Percentiles rank a stretch among this genome's conserved stretches.
These are phyloP conservation scores for Odontocerum albicorne DNA, from an alignment of 2,888 invertebrate species.

Conservation along the genomic window DNA sequence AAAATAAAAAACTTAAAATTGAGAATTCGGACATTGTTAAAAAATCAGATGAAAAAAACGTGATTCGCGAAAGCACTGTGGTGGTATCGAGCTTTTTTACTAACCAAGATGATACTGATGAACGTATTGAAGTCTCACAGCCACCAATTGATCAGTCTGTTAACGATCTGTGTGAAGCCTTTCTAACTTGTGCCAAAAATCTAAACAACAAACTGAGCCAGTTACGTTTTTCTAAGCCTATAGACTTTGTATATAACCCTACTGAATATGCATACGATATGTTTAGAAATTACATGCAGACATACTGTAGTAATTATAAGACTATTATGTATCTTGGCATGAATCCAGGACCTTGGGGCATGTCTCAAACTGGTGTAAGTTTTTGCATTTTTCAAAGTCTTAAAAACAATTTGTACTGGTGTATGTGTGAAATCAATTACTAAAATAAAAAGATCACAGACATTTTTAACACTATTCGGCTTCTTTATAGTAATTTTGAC, in stretches of 20 bases:
- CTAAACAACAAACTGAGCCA: slow-evolving; percentile 51
- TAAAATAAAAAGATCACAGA: no score
- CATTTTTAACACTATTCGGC: no score
- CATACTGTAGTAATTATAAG: slow-evolving; percentile 68
- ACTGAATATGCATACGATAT: slow-evolving; percentile 80
- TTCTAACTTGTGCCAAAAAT: slow-evolving; percentile 40
- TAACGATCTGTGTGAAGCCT: background rate
- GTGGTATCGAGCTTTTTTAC: slow-evolving; percentile 8
- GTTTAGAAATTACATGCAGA: slow-evolving; percentile 74
- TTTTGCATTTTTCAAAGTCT: background rate
- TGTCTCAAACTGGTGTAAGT: slow-evolving; percentile 87
- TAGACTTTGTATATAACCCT: slow-evolving; percentile 80
- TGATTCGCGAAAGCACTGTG: background rate
- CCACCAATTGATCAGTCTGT: no score
- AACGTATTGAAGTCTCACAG: background rate
- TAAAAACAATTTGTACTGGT: no score
- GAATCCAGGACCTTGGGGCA: slow-evolving; percentile 97
- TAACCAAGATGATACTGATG: background rate
- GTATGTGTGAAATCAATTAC: no score
- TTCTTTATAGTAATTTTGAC: no score
- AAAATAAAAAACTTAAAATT: slow-evolving; percentile 11
- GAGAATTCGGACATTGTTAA: background rate
- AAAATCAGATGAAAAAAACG: background rate
- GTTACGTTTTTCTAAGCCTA: slow-evolving; percentile 54
- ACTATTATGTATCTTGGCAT: slow-evolving; percentile 84